phyloP scores from a whole-genome alignment of 2,888 invertebrate genomes.

The Megalurothrips usitatus region DNA sequence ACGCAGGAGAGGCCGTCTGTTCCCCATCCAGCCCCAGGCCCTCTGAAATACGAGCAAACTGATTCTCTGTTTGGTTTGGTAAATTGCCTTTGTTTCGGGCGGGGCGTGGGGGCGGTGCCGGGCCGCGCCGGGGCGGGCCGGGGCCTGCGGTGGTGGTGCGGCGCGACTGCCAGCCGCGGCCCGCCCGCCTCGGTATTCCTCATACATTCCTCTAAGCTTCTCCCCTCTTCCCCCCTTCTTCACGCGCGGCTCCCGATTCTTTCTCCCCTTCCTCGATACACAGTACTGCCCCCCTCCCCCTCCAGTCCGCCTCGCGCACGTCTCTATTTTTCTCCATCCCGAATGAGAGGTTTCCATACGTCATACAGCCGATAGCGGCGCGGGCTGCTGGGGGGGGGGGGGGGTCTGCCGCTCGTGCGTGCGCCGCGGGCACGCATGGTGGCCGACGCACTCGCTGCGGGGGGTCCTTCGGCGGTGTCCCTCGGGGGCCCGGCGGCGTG shows the following conservation, averaged over 20 bases:
- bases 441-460: too few relatives aligned
- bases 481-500: neutral
- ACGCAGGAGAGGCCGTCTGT: too few relatives aligned
- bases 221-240: neutral
- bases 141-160: neutral
- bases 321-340: neutral
- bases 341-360: too few relatives aligned
- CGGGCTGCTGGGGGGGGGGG: too few relatives aligned
- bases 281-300: neutral
- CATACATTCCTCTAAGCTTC: neutral
- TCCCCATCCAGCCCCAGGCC: neutral
- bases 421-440: too few relatives aligned
- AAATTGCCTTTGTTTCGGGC: slow-evolving; percentile 18
- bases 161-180: neutral
- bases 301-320: neutral
- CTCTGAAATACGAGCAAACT: slow-evolving; percentile 15
- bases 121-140: too few relatives aligned
- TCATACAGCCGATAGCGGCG: too few relatives aligned
- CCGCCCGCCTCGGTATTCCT: neutral
- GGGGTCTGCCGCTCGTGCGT: too few relatives aligned
- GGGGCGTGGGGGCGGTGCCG: neutral
- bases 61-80: slow-evolving; percentile 20
- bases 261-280: neutral
- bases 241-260: neutral
- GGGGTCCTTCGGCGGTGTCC: neutral